A percentile compares a stretch with the other conserved stretches of the same genome.
Conservation (phyloP, 92 coral and sea anemone genomes). For the Zoanthus sociatus region DNA sequence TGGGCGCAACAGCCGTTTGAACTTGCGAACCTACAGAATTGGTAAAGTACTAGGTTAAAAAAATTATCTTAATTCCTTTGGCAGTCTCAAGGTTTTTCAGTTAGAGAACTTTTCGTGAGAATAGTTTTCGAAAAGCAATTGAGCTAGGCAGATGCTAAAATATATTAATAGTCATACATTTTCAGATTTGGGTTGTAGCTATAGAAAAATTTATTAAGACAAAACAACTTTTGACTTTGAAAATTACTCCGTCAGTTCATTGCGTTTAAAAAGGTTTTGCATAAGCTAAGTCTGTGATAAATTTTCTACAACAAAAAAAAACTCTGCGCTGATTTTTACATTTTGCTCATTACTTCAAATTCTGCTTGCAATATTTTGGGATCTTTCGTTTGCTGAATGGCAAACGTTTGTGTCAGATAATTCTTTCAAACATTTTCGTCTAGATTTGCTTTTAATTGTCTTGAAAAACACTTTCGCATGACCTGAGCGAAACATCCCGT, state of each 20-base stretch:
- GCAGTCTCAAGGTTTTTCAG: too few species aligned
- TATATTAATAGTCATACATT: too few species aligned
- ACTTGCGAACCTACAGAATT: neutral
- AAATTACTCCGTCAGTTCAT: neutral
- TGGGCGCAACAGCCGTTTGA: neutral
- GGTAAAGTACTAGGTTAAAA: neutral
- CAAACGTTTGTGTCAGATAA: neutral
- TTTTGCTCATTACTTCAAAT: neutral
- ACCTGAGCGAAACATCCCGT: neutral
- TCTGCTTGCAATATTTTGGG: neutral
- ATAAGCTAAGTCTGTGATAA: too few species aligned
- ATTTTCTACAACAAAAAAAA: neutral
- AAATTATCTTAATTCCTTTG: too few species aligned
- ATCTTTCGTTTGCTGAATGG: neutral
- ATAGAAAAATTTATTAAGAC: neutral
- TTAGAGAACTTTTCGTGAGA: too few species aligned
- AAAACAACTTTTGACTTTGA: neutral
- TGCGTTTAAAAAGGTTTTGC: neutral
- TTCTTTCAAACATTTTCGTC: neutral
- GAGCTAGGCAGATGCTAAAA: too few species aligned
- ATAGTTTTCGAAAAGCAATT: too few species aligned
- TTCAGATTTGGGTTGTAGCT: too few species aligned
- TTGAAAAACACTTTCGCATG: neutral
- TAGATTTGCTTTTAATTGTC: neutral
- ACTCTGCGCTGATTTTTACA: neutral